Percentiles rank a stretch among this genome's conserved stretches.
Conservation (phyloP, 1,140 invertebrate species). For the Leptinotarsa texana region DNA sequence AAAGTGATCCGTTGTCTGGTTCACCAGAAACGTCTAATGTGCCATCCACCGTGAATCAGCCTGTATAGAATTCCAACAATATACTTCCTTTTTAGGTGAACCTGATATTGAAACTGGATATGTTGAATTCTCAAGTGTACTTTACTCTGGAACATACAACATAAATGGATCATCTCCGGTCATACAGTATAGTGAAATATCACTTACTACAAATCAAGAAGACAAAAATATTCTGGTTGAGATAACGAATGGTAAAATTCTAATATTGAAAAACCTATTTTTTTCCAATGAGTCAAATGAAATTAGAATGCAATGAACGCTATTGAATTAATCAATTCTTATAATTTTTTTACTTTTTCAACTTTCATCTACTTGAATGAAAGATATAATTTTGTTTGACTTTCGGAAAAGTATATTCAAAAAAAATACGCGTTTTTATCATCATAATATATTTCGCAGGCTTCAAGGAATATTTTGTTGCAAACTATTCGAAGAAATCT, state of each 20-base stretch:
- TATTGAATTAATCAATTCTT: too few relatives aligned
- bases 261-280: too few relatives aligned
- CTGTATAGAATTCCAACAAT: not conserved
- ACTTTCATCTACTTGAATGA: too few relatives aligned
- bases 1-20: too few relatives aligned
- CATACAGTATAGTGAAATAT: not conserved
- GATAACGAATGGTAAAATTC: conserved; percentile 7
- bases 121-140: not conserved
- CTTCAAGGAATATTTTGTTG: conserved; percentile 1
- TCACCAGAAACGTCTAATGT: too few relatives aligned
- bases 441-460: not conserved
- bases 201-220: conserved; percentile 1
- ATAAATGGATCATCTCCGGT: not conserved
- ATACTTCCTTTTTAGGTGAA: not conserved
- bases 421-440: too few relatives aligned
- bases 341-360: too few relatives aligned
- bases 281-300: too few relatives aligned
- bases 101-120: not conserved
- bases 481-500: not conserved
- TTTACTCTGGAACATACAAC: conserved; percentile 13
- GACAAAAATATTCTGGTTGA: not conserved
- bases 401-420: too few relatives aligned
- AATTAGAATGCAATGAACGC: too few relatives aligned
- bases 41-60: too few relatives aligned
- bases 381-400: too few relatives aligned